Base-by-base conservation (phyloP, 2,888 invertebrate genomes). In the Rapana venosa region DNA sequence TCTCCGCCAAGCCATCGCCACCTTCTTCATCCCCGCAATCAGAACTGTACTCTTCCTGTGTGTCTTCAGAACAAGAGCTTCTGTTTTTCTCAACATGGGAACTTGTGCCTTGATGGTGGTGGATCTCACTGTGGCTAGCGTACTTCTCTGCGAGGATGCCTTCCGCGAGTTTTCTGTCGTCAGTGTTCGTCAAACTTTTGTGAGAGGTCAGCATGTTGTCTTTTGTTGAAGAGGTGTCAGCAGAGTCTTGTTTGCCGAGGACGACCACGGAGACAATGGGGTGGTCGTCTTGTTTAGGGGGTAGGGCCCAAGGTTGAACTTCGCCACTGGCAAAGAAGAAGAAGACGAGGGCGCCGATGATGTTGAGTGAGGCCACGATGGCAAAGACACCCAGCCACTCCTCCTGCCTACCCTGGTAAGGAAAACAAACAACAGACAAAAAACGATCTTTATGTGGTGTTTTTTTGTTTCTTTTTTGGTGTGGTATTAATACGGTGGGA, bases 331-430 rank as follows among this genome's bases (percentile, higher is more conserved):
- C 95, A 58, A 96, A 94, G 6, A 95, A 22, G 13, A 92, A 93
- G 94, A 95, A 96, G 87, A 96, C 89, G 15, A 95, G 61, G 0
- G 96, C 95, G 5, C 96, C 96, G 35, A 93, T 90, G 32, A 95
- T 91, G 87, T 96, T 94, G 36, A 96, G 94, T 6, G 97, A 97
- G 93, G 98, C 97, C 0, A 98, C 97, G 93, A 98, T 97, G 96
- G 97, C 98, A 96, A 98, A 98, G 4, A 98, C 98, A 56, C 97
- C 96, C 91, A 97, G 97, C 98, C 98, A 98, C 96, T 98, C 97
- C 70, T 97, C 97, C 30, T 97, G 97, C 1, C 97, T 97, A 97
- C 98, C 96, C 36, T 95, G 97, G 87, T 56, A n/a, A 2, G 26
- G 47, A 88, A 88, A 77, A 66, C 66, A 66, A 66, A 66, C 26